Percentiles rank a stretch among this genome's conserved stretches.
Conservation (phyloP, 1,140 invertebrate species). For the Limonius californicus region DNA sequence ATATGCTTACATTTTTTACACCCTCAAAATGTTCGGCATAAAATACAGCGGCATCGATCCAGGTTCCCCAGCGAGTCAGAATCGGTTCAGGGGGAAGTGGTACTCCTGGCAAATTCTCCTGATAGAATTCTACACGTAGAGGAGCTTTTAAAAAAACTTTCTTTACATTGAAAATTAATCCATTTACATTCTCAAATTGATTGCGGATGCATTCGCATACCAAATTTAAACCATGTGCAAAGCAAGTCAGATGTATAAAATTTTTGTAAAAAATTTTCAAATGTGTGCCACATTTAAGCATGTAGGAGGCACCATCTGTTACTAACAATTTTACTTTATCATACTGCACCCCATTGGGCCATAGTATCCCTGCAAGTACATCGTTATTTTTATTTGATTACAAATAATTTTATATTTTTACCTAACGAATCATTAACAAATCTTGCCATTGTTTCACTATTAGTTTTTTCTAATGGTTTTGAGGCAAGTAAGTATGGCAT, state of each 20-base stretch:
- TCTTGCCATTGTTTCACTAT: no score
- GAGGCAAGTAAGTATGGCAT: no score
- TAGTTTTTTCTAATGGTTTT: no score
- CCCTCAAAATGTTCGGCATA: no score
- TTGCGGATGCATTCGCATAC: constrained; percentile 21
- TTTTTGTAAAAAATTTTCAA: constrained; percentile 28
- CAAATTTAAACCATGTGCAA: constrained; percentile 25
- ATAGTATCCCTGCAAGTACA: no score
- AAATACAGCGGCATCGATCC: constrained; percentile 42
- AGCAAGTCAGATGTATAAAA: constrained; percentile 23
- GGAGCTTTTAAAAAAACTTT: constrained; percentile 25
- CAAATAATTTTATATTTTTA: no score
- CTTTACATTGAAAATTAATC: constrained; percentile 24
- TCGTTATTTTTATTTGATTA: no score
- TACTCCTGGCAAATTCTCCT: constrained; percentile 35
- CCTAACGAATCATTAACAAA: no score
- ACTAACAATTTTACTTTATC: constrained; percentile 26
- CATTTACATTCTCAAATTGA: constrained; percentile 23
- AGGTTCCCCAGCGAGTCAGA: constrained; percentile 48
- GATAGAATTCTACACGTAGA: constrained; percentile 33
- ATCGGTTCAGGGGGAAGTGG: constrained; percentile 44
- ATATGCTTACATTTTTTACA: no score
- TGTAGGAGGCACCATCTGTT: constrained; percentile 25
- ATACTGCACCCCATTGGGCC: background rate
- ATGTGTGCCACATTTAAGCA: constrained; percentile 21